Evolutionary conservation across 2,888 invertebrate species (phyloP).

Genomic region (Tenthredo notha): DNA sequence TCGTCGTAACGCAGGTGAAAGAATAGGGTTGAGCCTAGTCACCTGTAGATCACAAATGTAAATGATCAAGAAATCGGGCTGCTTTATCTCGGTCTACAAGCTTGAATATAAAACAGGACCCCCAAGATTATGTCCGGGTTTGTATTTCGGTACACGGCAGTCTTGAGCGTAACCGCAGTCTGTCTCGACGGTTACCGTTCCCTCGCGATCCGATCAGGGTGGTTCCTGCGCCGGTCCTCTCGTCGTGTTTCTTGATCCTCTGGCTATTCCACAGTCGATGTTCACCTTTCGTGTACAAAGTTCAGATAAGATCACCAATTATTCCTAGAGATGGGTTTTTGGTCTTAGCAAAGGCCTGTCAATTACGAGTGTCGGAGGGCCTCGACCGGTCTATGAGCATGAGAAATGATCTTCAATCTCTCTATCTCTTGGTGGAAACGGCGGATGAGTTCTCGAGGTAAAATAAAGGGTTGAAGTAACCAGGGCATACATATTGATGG

Average conservation of each 20-base stretch:
- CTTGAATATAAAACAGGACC: constrained; percentile 61
- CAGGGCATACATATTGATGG: constrained; percentile 23
- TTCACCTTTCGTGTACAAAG: constrained; percentile 54
- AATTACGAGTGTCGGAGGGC: constrained; percentile 69
- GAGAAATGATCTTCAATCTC: constrained; percentile 65
- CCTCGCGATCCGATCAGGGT: constrained; percentile 48
- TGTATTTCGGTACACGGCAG: constrained; percentile 10
- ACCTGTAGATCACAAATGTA: constrained; percentile 56
- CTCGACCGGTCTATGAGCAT: constrained; percentile 63
- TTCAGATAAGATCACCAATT: constrained; percentile 75
- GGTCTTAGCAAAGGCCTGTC: constrained; percentile 69
- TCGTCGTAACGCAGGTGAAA: constrained; percentile 30
- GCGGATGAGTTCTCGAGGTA: not conserved
- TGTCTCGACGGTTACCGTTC: constrained; percentile 57
- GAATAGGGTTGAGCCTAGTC: constrained; percentile 37
- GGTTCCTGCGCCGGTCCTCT: constrained; percentile 14
- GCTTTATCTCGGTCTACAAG: constrained; percentile 56
- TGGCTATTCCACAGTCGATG: constrained; percentile 54
- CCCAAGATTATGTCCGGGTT: constrained; percentile 30
- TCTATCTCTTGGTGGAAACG: not conserved
- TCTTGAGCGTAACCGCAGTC: constrained; percentile 55
- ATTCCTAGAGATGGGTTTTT: constrained; percentile 66
- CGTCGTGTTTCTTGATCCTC: constrained; percentile 58
- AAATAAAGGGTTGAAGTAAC: constrained; percentile 14
- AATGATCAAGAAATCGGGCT: constrained; percentile 56